Evolutionary conservation across 2,113 vertebrate genomes (phyloP), one percentile per base, ranked within the genome.

Genomic region (Syrrhaptes paradoxus): DNA sequence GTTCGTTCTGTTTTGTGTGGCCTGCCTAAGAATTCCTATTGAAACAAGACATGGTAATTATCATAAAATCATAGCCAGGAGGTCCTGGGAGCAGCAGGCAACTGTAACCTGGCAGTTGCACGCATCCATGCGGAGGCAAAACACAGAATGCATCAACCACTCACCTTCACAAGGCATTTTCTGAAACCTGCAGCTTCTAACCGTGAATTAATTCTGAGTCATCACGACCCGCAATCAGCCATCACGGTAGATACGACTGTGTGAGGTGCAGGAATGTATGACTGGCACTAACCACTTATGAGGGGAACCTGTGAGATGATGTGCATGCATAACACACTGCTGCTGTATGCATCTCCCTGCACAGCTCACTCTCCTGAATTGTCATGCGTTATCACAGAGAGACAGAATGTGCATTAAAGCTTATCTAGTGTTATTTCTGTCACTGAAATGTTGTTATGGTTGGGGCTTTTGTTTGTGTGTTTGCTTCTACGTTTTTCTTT

Each of bases 21-120:
- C 58, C 46, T 43, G 70, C 57, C 77, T 65, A 87, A 83, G 76
- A 86, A 41, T 80, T 84, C 71, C n/a, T 67, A 59, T 3, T 21
- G 41, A 89, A 61, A 73, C 24, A 17, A 75, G 85, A 70, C 8
- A 2, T 16, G 32, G 54, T 77, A 26, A 75, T 85, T 74, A 6
- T 45, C 28, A 25, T n/a, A 38, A 57, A 31, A 57, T 41, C 8
- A 3, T 57, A 80, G 80, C 79, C 65, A 90, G 93, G 70, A 92
- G 70, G 83, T 89, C 90, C 96, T 96, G 91, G 92, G 95, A 97
- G 92, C 95, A 96, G 88, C 87, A 78, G 52, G 67, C 94, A 96
- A 32, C 88, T 93, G 80, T 89, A 34, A 84, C 51, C 17, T 67
- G 79, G 79, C 82, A 94, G 94, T 82, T 95, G 84, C 93, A 96